Evolutionary conservation across 1,140 invertebrate genomes (phyloP).

Genomic region (Argopecten irradians): DNA sequence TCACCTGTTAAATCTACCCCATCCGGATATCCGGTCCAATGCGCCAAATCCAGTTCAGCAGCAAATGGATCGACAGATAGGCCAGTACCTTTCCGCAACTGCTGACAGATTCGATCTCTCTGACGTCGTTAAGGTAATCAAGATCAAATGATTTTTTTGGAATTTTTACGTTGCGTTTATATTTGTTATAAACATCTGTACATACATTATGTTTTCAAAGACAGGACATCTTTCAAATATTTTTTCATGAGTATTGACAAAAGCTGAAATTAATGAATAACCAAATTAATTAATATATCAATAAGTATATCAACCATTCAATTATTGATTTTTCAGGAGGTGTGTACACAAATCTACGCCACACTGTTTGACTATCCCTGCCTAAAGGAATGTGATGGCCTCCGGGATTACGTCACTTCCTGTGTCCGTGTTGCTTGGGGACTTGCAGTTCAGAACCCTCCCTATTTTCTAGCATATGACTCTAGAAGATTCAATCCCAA

Average conservation of each 20-base stretch:
- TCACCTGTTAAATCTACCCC: slow-evolving; percentile 79
- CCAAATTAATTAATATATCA: neutral
- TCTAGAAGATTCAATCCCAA: slow-evolving; percentile 80
- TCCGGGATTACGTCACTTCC: slow-evolving; percentile 82
- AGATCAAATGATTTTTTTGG: neutral
- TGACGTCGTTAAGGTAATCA: slow-evolving; percentile 80
- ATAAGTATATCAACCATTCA: neutral
- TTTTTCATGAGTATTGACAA: neutral
- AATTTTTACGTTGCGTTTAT: neutral
- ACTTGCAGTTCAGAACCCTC: slow-evolving; percentile 77
- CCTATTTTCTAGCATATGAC: slow-evolving; percentile 81
- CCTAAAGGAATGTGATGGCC: slow-evolving; percentile 81
- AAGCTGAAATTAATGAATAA: neutral
- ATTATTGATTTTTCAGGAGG: slow-evolving; percentile 78
- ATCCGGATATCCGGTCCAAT: slow-evolving; percentile 45
- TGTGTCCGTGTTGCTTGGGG: slow-evolving; percentile 84
- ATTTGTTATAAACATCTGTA: neutral
- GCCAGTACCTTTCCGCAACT: slow-evolving; percentile 79
- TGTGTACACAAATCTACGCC: slow-evolving; percentile 82
- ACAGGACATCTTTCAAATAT: neutral
- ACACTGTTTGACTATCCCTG: slow-evolving; percentile 88
- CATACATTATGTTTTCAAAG: neutral
- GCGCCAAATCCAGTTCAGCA: slow-evolving; percentile 63
- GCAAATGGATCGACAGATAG: slow-evolving; percentile 79
- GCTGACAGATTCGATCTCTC: slow-evolving; percentile 80